phyloP scores from a whole-genome alignment of 2,113 vertebrate genomes.

The Poecilia latipinna region DNA sequence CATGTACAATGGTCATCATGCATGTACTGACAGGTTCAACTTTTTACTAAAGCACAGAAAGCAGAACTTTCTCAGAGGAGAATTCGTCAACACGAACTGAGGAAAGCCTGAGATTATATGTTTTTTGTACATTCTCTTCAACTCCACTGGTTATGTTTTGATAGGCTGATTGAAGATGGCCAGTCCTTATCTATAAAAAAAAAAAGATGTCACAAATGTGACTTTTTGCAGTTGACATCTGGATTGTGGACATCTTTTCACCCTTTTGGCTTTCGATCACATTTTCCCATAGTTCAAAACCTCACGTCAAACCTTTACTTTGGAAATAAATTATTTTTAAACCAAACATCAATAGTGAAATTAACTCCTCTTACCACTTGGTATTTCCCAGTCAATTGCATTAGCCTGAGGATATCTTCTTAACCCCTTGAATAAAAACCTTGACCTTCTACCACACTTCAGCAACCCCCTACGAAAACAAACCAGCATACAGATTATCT shows the following conservation, averaged over 20 bases:
- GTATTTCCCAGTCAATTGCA: slow-evolving; percentile 44
- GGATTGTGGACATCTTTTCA: not conserved
- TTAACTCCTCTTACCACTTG: slow-evolving; percentile 13
- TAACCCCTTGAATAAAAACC: slow-evolving; percentile 53
- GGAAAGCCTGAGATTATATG: not conserved
- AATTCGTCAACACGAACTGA: not conserved
- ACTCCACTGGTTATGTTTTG: not conserved
- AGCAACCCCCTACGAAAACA: slow-evolving; percentile 53
- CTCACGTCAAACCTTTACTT: not conserved
- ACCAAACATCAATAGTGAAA: not conserved
- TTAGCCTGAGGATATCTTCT: slow-evolving; percentile 53
- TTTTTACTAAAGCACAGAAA: not conserved
- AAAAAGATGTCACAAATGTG: not conserved
- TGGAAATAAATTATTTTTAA: not conserved
- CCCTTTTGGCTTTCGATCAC: not conserved
- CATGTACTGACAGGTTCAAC: not conserved
- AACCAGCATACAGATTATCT: slow-evolving; percentile 42
- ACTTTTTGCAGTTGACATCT: not conserved
- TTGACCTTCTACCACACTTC: slow-evolving; percentile 47
- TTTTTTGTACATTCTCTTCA: not conserved
- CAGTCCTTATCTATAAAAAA: not conserved
- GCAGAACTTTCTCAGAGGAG: not conserved
- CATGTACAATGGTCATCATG: not conserved
- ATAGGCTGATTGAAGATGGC: not conserved
- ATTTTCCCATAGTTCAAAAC: not conserved